A percentile compares a stretch with the other conserved stretches of the same genome.
These are phyloP conservation scores for Amphiduros pacificus DNA, from an alignment of 2,888 invertebrate genomes.

Conservation along the genomic window DNA sequence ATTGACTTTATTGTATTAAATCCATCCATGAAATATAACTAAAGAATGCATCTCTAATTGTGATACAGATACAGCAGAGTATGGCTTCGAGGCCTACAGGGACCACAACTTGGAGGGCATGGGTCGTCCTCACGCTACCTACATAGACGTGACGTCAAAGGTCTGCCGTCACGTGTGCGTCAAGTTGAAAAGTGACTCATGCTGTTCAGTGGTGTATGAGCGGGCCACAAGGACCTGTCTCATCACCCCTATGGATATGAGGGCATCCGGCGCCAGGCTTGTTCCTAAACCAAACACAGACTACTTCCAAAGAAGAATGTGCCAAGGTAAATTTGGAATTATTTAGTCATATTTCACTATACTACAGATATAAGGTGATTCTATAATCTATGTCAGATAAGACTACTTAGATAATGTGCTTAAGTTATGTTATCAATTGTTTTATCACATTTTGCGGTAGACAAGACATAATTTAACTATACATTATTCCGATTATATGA, in stretches of 20 bases:
- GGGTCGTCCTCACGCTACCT: conserved; percentile 14
- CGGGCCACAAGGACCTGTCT: conserved; percentile 20
- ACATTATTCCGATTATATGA: too few species aligned
- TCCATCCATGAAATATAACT: too few species aligned
- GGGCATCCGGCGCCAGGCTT: conserved; percentile 15
- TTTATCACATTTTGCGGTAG: too few species aligned
- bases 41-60: too few species aligned
- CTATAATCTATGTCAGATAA: too few species aligned
- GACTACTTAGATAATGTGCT: too few species aligned
- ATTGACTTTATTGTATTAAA: too few species aligned
- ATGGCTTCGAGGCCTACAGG: neutral
- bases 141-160: conserved; percentile 25
- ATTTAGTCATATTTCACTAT: too few species aligned
- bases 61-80: neutral
- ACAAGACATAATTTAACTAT: too few species aligned
- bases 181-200: conserved; percentile 25
- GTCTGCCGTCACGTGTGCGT: conserved; percentile 28
- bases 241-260: conserved; percentile 26
- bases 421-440: too few species aligned
- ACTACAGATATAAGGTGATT: too few species aligned
- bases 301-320: conserved; percentile 26
- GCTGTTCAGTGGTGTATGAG: conserved; percentile 29
- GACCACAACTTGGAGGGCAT: neutral
- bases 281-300: conserved; percentile 16
- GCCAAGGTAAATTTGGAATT: conserved; percentile 21